A percentile compares a stretch with the other conserved stretches of the same genome.
phyloP scores from a whole-genome alignment of 1,140 invertebrate species.

The Uloborus diversus region DNA sequence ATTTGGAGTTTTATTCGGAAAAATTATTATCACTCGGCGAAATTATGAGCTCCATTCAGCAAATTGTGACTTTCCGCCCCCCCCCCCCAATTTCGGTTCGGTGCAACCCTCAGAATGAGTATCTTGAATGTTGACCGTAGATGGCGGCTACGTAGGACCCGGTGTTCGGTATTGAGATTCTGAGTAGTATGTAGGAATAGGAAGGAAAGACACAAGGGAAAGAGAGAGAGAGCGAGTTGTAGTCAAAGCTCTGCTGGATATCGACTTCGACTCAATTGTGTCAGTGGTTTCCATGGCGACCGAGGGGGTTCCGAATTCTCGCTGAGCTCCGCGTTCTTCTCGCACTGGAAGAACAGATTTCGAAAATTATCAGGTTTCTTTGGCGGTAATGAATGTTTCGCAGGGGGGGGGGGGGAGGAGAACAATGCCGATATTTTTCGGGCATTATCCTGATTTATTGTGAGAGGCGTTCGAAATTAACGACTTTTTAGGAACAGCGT shows the following conservation, averaged over 20 bases:
- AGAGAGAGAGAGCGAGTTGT: slow-evolving; percentile 24
- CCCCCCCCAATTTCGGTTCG: too few relatives aligned
- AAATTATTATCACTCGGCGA: too few relatives aligned
- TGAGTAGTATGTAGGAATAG: slow-evolving; percentile 5
- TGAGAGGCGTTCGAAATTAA: neutral
- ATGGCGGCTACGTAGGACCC: neutral
- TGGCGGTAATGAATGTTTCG: slow-evolving; percentile 40
- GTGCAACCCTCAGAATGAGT: too few relatives aligned
- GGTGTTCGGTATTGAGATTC: neutral
- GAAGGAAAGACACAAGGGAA: neutral
- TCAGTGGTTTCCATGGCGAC: slow-evolving; percentile 35
- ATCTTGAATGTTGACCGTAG: neutral
- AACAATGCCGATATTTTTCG: slow-evolving; percentile 1
- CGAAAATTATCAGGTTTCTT: slow-evolving; percentile 49
- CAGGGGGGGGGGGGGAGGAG: too few relatives aligned
- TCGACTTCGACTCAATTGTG: slow-evolving; percentile 53
- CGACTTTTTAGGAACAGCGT: too few relatives aligned
- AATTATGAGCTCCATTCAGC: too few relatives aligned
- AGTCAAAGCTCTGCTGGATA: slow-evolving; percentile 53
- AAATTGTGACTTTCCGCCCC: too few relatives aligned
- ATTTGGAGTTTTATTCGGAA: too few relatives aligned
- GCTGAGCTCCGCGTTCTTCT: slow-evolving; percentile 29
- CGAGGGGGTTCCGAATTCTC: neutral
- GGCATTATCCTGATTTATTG: neutral
- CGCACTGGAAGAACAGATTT: slow-evolving; percentile 48